A percentile compares a stretch with the other conserved stretches of the same genome.
These are phyloP conservation scores for Cheilosia impressa DNA, from an alignment of 2,888 invertebrate species.

Conservation along the genomic window DNA sequence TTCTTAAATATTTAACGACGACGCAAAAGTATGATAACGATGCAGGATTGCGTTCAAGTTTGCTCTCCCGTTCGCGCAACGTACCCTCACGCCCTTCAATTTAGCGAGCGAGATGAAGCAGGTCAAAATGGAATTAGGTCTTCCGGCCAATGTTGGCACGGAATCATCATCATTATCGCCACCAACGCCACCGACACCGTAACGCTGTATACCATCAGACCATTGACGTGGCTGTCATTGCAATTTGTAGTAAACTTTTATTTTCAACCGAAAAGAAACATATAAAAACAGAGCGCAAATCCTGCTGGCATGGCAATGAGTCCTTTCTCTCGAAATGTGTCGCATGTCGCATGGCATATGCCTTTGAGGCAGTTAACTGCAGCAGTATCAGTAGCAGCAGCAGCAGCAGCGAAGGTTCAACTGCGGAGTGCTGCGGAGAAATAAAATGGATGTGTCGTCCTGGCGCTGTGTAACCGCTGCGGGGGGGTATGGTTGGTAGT, in stretches of 20 bases:
- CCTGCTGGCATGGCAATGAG: slow-evolving; percentile 38
- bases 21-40: slow-evolving; percentile 74
- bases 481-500: slow-evolving; percentile 11
- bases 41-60: slow-evolving; percentile 65
- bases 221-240: slow-evolving; percentile 67
- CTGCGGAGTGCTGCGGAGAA: not conserved
- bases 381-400: slow-evolving; percentile 43
- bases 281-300: slow-evolving; percentile 49
- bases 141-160: slow-evolving; percentile 74
- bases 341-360: slow-evolving; percentile 65
- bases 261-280: slow-evolving; percentile 57
- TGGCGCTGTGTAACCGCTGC: slow-evolving; percentile 19
- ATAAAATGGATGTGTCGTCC: slow-evolving; percentile 25
- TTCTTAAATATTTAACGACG: slow-evolving; percentile 74
- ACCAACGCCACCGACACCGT: slow-evolving; percentile 16
- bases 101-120: slow-evolving; percentile 49
- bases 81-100: slow-evolving; percentile 16
- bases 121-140: slow-evolving; percentile 74
- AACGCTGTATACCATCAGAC: slow-evolving; percentile 38
- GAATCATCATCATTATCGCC: slow-evolving; percentile 62
- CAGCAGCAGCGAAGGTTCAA: slow-evolving; percentile 14
- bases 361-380: slow-evolving; percentile 70
- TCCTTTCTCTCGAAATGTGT: slow-evolving; percentile 43
- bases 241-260: slow-evolving; percentile 74
- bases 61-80: slow-evolving; percentile 7